These are phyloP conservation scores for Drosophila siamana DNA, from an alignment of 2,888 invertebrate species.

Conservation along the genomic window DNA sequence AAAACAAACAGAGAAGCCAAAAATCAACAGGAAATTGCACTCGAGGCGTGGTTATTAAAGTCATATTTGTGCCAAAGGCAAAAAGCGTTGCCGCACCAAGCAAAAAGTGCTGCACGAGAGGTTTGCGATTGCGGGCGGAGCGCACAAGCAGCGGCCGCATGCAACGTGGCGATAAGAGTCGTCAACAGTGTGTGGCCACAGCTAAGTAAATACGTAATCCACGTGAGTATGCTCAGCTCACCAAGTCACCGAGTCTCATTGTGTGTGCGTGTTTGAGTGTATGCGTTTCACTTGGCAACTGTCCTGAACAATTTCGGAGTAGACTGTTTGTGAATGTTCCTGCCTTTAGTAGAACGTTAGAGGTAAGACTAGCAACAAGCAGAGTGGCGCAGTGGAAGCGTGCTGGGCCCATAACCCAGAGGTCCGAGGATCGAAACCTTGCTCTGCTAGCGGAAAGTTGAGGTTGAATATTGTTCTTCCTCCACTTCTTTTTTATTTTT, in stretches of 20 bases:
- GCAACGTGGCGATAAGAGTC: constrained; percentile 68
- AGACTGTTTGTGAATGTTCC: neutral
- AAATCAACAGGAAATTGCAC: constrained; percentile 63
- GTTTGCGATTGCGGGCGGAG: neutral
- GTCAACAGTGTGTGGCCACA: constrained; percentile 55
- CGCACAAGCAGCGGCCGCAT: constrained; percentile 45
- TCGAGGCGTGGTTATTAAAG: constrained; percentile 71
- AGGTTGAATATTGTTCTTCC: neutral
- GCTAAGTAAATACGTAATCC: constrained; percentile 74
- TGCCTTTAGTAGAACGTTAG: constrained; percentile 17
- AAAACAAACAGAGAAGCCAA: constrained; percentile 59
- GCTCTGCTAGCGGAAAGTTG: constrained; percentile 82
- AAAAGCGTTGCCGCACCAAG: constrained; percentile 39
- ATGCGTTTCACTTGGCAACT: neutral
- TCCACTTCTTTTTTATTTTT: constrained; percentile 15
- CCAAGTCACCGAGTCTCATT: neutral
- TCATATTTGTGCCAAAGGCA: constrained; percentile 74
- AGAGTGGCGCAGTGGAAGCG: constrained; percentile 93
- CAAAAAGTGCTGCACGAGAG: constrained; percentile 3
- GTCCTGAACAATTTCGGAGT: neutral
- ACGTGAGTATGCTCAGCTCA: constrained; percentile 42
- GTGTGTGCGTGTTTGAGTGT: neutral
- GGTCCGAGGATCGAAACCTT: constrained; percentile 86
- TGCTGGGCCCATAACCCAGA: constrained; percentile 91
- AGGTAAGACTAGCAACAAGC: constrained; percentile 82